Evolutionary conservation across 1,140 invertebrate species (phyloP).

Genomic region (Drosophila asahinai): DNA sequence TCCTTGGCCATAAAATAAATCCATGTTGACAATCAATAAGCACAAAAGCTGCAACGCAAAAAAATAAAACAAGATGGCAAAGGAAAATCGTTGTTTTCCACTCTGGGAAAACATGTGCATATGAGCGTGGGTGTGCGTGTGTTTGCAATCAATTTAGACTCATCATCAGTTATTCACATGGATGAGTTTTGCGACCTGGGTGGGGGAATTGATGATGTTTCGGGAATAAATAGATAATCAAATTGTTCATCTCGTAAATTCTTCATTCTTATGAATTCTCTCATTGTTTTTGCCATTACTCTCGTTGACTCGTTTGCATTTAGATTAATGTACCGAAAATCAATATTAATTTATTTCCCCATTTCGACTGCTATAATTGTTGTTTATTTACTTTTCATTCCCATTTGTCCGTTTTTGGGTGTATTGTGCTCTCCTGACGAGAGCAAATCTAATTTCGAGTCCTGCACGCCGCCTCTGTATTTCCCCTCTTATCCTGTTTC

Average conservation of each 20-base stretch:
- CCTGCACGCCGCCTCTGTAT: constrained; percentile 35
- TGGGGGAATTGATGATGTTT: constrained; percentile 6
- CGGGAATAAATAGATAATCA: constrained; percentile 43
- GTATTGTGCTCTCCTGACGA: constrained; percentile 19
- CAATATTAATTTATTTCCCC: constrained; percentile 45
- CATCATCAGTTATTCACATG: constrained; percentile 57
- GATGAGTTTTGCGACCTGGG: constrained; percentile 21
- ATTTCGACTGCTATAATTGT: constrained; percentile 46
- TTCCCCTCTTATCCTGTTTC: background rate
- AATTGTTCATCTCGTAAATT: constrained; percentile 40
- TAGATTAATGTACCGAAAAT: constrained; percentile 49
- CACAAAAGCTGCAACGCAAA: constrained; percentile 10
- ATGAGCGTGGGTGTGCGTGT: constrained; percentile 3
- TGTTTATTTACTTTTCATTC: constrained; percentile 50
- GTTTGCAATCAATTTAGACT: constrained; percentile 49
- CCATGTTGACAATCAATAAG: constrained; percentile 42
- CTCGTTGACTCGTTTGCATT: constrained; percentile 45
- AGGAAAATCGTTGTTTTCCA: constrained; percentile 14
- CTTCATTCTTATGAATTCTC: constrained; percentile 21
- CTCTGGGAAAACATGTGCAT: background rate
- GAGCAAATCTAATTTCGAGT: constrained; percentile 50
- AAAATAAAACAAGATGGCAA: background rate
- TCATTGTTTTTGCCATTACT: constrained; percentile 39
- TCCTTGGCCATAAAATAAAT: constrained; percentile 34
- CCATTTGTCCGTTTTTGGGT: constrained; percentile 34